A percentile compares a stretch with the other conserved stretches of the same genome.
phyloP scores from a whole-genome alignment of 2,113 vertebrate genomes.

The Calcarius ornatus region DNA sequence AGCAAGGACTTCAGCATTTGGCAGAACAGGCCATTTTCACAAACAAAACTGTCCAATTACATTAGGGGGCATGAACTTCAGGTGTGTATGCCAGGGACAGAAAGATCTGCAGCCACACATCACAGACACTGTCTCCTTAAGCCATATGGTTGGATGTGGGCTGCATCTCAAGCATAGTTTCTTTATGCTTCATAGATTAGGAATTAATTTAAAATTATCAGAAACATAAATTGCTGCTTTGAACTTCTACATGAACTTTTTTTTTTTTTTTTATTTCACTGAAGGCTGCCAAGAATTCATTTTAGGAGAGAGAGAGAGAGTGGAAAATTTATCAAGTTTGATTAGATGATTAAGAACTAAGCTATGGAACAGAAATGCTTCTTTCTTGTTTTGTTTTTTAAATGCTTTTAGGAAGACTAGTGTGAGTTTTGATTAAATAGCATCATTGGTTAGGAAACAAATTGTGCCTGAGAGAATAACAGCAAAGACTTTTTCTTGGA shows the following conservation, averaged over 20 bases:
- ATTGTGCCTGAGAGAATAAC: conserved; percentile 61
- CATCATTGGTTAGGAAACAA: conserved; percentile 65
- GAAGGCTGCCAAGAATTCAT: conserved; percentile 67
- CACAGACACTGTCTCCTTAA: conserved; percentile 43
- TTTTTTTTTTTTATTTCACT: background rate
- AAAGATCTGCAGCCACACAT: conserved; percentile 43
- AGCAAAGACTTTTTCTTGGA: conserved; percentile 55
- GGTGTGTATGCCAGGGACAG: conserved; percentile 72
- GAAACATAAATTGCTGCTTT: conserved; percentile 59
- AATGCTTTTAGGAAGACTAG: conserved; percentile 60
- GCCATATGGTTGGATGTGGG: conserved; percentile 58
- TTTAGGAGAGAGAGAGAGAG: conserved; percentile 39
- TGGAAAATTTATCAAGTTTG: conserved; percentile 60
- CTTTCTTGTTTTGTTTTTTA: conserved; percentile 63
- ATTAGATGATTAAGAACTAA: conserved; percentile 63
- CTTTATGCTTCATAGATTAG: conserved; percentile 47
- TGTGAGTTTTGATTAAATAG: conserved; percentile 66
- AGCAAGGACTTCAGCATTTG: conserved; percentile 81
- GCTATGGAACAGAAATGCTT: conserved; percentile 37
- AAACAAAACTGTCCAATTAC: conserved; percentile 88
- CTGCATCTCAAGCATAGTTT: conserved; percentile 47
- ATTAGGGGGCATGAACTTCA: conserved; percentile 83
- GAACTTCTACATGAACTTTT: conserved; percentile 52
- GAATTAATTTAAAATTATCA: conserved; percentile 69
- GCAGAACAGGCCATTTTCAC: conserved; percentile 80